Evolutionary conservation across 2,113 vertebrate genomes (phyloP), one percentile per base, ranked within the genome.

Genomic region (Ifrita kowaldi): DNA sequence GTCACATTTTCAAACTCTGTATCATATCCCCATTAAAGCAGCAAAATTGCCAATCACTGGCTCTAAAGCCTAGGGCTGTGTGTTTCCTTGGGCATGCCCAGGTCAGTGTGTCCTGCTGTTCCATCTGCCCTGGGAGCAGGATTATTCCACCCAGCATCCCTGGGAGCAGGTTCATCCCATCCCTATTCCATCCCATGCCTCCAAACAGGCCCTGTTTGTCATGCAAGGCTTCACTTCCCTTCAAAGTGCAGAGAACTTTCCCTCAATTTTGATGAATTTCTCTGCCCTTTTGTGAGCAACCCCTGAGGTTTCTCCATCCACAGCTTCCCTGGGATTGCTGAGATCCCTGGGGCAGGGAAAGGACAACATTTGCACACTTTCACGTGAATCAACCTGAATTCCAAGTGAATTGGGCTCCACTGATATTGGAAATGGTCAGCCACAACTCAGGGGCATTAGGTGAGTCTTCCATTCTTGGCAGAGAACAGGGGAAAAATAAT

Each of bases 261-360:
- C 65, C 68, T 91, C 95, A 60, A 63, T 95, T 92, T 94, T 95
- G 96, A 95, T 95, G 28, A 94, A 96, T 96, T 89, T 81, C 92
- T 62, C 84, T 97, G 91, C 92, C 87, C 93, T 97, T 97, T 97
- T 49, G 53, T 41, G 35, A 95, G 64, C 23, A 93, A 65, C 56
- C 84, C 73, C 57, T 37, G 84, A 87, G 90, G 64, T 47, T 80
- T 78, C 67, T 55, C 47, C 23, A 6, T 62, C 78, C 62, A 67
- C 53, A 78, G 26, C 59, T 95, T 93, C 84, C 74, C 78, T 91
- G 42, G 56, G 59, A 27, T 77, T 92, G 84, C 84, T 91, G 70
- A 59, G 81, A 80, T 68, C 87, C 94, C 49, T 22, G 49, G 68
- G 80, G 30, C 9, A 81, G 56, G 71, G 81, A 86, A 89, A 86